Percentiles rank a stretch among this genome's conserved stretches.
Evolutionary conservation across 2,888 invertebrate species (phyloP).

Genomic region (Dascillus cervinus): DNA sequence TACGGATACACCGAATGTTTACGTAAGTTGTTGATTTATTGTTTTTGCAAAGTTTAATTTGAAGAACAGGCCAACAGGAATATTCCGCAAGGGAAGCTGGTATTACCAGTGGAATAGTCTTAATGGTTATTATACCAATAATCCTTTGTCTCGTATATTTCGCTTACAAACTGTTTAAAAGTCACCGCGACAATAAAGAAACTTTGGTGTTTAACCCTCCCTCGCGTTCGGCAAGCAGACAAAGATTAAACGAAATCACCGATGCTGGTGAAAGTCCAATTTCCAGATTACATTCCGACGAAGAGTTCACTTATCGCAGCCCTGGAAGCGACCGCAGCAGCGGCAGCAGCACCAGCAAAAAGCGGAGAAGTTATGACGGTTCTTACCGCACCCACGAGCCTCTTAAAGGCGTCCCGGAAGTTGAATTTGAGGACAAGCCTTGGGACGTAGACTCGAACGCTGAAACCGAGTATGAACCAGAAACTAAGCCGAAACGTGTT

Average conservation of each 20-base stretch:
- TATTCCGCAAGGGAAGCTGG: conserved; percentile 70
- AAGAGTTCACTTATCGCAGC: conserved; percentile 29
- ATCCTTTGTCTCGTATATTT: conserved; percentile 54
- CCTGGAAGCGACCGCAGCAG: conserved; percentile 26
- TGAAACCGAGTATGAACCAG: conserved; percentile 13
- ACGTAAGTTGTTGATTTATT: conserved; percentile 57
- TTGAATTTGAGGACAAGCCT: conserved; percentile 73
- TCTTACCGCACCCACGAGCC: conserved; percentile 82
- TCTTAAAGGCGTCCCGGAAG: conserved; percentile 58
- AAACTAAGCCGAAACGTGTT: conserved; percentile 1
- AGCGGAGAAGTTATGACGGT: conserved; percentile 69
- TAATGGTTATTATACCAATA: conserved; percentile 69
- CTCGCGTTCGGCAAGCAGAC: conserved; percentile 21
- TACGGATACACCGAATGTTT: conserved; percentile 85
- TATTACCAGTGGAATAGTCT: conserved; percentile 67
- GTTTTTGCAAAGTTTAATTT: conserved; percentile 1
- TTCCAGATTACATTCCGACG: conserved; percentile 24
- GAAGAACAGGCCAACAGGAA: conserved; percentile 63
- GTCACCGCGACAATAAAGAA: conserved; percentile 32
- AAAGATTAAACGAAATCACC: conserved; percentile 23
- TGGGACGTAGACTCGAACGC: conserved; percentile 58
- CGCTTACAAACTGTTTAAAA: conserved; percentile 54
- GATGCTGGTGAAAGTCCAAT: conserved; percentile 17
- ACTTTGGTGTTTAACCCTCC: conserved; percentile 34
- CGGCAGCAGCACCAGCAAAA: conserved; percentile 41